A percentile compares a stretch with the other conserved stretches of the same genome.
Conservation (phyloP, 1,140 invertebrate genomes). For the Battus philenor region DNA sequence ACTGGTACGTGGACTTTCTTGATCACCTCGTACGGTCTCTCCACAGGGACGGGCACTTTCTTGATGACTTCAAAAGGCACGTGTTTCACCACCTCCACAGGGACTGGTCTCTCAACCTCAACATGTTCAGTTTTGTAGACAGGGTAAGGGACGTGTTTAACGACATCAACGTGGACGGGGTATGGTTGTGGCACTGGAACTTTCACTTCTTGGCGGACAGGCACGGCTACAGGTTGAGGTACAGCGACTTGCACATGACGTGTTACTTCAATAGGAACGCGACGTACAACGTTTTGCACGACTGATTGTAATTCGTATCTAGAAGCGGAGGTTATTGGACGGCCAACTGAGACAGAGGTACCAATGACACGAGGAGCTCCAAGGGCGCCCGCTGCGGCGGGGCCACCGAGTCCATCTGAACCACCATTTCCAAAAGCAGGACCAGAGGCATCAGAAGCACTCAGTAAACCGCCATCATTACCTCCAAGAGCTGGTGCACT, state of each 20-base stretch:
- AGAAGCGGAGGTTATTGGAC: slow-evolving; percentile 29
- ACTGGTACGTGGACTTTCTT: slow-evolving; percentile 65
- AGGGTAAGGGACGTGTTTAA: slow-evolving; percentile 64
- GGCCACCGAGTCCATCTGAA: slow-evolving; percentile 12
- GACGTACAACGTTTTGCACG: slow-evolving; percentile 58
- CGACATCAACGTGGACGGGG: slow-evolving; percentile 66
- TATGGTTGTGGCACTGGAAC: slow-evolving; percentile 70
- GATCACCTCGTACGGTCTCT: slow-evolving; percentile 64
- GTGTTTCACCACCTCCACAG: slow-evolving; percentile 61
- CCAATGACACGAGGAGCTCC: slow-evolving; percentile 50
- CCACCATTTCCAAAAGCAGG: slow-evolving; percentile 16
- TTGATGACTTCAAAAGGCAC: slow-evolving; percentile 62
- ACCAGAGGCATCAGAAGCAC: slow-evolving; percentile 16
- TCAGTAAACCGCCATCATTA: slow-evolving; percentile 1
- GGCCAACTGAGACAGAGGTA: slow-evolving; percentile 46
- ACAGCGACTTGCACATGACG: slow-evolving; percentile 60
- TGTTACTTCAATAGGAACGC: slow-evolving; percentile 55
- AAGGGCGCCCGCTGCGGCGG: slow-evolving; percentile 18
- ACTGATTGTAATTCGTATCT: slow-evolving; percentile 65
- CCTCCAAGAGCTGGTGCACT: background rate
- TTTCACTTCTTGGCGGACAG: slow-evolving; percentile 58
- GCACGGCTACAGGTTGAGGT: slow-evolving; percentile 53
- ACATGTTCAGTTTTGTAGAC: slow-evolving; percentile 64
- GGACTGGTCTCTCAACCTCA: slow-evolving; percentile 65
- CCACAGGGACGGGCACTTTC: slow-evolving; percentile 60